Percentiles rank a stretch among this genome's conserved stretches.
These are phyloP conservation scores for Alca torda DNA, from an alignment of 2,797 vertebrate genomes.

Conservation along the genomic window DNA sequence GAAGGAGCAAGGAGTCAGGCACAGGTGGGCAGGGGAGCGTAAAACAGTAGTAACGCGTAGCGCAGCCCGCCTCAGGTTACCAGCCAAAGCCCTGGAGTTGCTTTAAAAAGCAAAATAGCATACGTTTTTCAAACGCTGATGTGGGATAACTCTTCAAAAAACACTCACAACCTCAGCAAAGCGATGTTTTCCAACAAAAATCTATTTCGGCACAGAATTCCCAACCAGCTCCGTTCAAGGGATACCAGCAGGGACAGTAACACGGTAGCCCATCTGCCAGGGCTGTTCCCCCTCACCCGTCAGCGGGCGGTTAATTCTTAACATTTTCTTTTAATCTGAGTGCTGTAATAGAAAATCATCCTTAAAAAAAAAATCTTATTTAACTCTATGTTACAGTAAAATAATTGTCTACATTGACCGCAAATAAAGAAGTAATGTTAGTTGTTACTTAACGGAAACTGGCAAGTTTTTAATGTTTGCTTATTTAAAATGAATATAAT, in stretches of 20 bases:
- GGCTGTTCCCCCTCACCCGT: neutral
- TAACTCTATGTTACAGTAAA: neutral
- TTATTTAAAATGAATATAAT: neutral
- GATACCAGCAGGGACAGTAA: neutral
- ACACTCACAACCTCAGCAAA: neutral
- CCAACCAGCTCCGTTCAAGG: neutral
- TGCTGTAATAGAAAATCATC: neutral
- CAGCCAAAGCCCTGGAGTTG: neutral
- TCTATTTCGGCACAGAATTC: neutral
- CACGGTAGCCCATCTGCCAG: neutral
- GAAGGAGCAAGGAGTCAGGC: neutral
- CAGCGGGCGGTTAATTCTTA: neutral
- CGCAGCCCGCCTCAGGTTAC: neutral
- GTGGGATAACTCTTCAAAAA: neutral
- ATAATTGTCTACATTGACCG: neutral
- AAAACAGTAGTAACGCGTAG: neutral
- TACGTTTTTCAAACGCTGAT: accelerated
- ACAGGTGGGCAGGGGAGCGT: neutral
- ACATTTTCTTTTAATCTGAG: neutral
- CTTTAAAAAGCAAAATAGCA: neutral
- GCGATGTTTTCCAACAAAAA: neutral
- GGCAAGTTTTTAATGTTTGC: neutral
- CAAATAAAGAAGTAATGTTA: neutral
- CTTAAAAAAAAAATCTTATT: neutral
- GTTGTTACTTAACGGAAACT: neutral